These are phyloP conservation scores for Cantharis lateralis DNA, from an alignment of 2,888 invertebrate species.

Conservation along the genomic window DNA sequence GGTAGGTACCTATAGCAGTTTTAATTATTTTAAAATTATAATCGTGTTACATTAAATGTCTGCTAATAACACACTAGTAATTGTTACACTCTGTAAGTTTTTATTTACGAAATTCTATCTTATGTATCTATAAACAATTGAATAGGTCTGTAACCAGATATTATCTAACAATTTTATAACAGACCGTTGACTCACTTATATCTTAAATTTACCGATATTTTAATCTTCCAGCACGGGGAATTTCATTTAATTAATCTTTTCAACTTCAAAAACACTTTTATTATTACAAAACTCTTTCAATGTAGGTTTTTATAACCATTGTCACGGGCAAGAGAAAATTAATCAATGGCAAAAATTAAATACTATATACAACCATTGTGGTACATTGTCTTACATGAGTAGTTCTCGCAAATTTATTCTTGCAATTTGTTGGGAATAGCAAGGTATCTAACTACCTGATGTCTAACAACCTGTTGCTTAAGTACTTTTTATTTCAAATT, in stretches of 20 bases:
- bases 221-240: neutral
- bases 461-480: neutral
- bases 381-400: too few relatives aligned
- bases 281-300: neutral
- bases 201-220: conserved; percentile 12
- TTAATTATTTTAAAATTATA: neutral
- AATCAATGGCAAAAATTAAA: neutral
- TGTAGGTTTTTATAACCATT: too few relatives aligned
- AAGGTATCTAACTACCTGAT: neutral
- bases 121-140: conserved; percentile 25
- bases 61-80: neutral
- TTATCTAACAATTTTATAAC: conserved; percentile 23
- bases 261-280: neutral
- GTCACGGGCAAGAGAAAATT: too few relatives aligned
- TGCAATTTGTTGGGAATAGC: neutral
- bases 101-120: conserved; percentile 9
- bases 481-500: neutral
- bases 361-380: too few relatives aligned
- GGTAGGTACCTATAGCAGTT: neutral
- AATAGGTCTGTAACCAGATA: conserved; percentile 24
- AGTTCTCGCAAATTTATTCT: neutral
- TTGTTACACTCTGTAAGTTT: neutral
- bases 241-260: neutral
- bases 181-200: conserved; percentile 14
- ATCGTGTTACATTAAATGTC: neutral